Base-by-base conservation (phyloP, 1,140 invertebrate genomes). In the Eufriesea mexicana region DNA sequence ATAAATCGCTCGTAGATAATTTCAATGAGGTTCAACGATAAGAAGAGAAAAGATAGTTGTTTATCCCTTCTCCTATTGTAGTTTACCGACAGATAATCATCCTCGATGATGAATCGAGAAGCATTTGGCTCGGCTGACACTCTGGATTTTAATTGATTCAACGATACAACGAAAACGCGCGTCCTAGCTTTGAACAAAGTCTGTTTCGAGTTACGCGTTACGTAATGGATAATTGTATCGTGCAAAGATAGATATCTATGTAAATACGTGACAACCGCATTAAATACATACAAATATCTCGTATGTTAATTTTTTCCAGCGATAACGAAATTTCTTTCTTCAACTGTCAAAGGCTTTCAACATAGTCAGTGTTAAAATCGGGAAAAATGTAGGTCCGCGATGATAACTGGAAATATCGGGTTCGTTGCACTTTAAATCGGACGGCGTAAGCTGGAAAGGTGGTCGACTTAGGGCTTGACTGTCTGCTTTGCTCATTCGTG, bases 401-500 rank as follows among this genome's bases (percentile, higher is more conserved):
- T 4, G 35, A 35, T 35, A 35, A 35, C 35, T 35, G 6, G 12
- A 49, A 49, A 49, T 62, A 5, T 14, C 12, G 80, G 83, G 89
- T 90, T 90, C 89, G 86, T 90, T 90, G 87, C 87, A 87, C 89
- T 84, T 76, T 84, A 70, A 61, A 61, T 62, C 71, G 83, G 59
- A 59, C 79, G 62, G 35, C 66, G 67, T 82, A 51, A 67, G 18
- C n/a, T 49, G 66, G 35, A 12, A 89, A 90, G 82, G 83, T 75
- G 72, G 62, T 73, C 75, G 74, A 83, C 76, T 68, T 47, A 25
- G 42, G 54, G 83, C 23, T 23, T 42, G 47, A 35, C 35, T 35
- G 35, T 35, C 35, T 35, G 35, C 1, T 61, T 54, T 35, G 70
- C 61, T 49, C 51, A 62, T 86, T 75, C 79, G 67, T 77, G 35